Percentiles rank a stretch among this genome's conserved stretches.
These are phyloP conservation scores for Nothura maculosa DNA, from an alignment of 2,797 vertebrate genomes.

Conservation along the genomic window DNA sequence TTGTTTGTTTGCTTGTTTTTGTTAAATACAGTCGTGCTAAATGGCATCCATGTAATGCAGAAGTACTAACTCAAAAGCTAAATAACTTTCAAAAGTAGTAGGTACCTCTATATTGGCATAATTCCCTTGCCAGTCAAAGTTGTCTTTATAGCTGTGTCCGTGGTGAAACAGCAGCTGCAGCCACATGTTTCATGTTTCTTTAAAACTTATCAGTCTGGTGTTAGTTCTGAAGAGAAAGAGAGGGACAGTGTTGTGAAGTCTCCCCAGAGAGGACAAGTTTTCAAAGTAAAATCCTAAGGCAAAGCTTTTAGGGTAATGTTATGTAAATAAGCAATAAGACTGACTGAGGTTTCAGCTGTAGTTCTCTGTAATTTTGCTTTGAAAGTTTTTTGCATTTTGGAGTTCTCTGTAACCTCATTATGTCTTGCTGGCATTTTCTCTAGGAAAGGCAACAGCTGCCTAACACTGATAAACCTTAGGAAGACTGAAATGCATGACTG, in stretches of 20 bases:
- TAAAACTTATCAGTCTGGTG: background rate
- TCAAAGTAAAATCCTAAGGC: constrained; percentile 64
- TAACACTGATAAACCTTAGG: constrained; percentile 66
- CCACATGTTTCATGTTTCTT: background rate
- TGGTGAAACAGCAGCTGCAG: background rate
- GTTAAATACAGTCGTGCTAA: background rate
- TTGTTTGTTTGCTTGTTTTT: background rate
- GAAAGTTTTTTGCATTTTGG: constrained; percentile 50
- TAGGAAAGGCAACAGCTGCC: constrained; percentile 60
- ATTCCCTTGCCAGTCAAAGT: background rate
- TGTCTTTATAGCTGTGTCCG: background rate
- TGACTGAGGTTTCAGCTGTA: background rate
- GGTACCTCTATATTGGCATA: background rate
- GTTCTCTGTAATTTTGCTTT: constrained; percentile 43
- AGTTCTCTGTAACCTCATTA: constrained; percentile 62
- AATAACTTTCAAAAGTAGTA: background rate
- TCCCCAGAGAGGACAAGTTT: constrained; percentile 1
- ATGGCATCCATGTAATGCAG: background rate
- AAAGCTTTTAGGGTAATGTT: constrained; percentile 49
- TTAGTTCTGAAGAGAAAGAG: background rate
- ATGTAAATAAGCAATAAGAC: constrained; percentile 65
- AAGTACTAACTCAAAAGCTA: background rate
- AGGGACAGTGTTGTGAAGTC: background rate
- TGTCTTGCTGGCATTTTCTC: constrained; percentile 52
- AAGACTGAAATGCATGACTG: background rate